These are phyloP conservation scores for Diadegma fenestrale DNA, from an alignment of 2,888 invertebrate genomes.

Conservation along the genomic window DNA sequence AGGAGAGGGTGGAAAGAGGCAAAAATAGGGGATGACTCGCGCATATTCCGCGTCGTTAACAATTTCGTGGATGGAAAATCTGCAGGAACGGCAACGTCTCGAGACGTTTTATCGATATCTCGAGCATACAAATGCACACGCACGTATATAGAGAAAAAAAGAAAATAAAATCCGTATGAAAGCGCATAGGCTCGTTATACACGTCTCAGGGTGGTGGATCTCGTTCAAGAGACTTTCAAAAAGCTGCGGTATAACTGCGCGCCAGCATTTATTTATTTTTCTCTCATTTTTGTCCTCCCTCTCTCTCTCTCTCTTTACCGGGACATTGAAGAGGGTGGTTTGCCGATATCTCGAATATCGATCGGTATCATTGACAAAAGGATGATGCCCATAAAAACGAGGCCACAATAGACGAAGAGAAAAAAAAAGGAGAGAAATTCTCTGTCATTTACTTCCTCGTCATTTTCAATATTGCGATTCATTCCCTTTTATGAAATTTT, in stretches of 20 bases:
- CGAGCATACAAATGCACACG: conserved; percentile 18
- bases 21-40: conserved; percentile 29
- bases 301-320: not conserved
- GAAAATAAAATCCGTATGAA: conserved; percentile 3
- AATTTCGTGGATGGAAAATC: conserved; percentile 64
- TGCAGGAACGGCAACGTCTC: conserved; percentile 58
- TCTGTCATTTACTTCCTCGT: not conserved
- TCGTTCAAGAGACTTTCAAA: conserved; percentile 30
- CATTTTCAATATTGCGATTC: conserved; percentile 23
- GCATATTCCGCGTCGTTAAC: conserved; percentile 59
- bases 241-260: conserved; percentile 7
- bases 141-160: not conserved
- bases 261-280: conserved; percentile 10
- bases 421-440: not conserved
- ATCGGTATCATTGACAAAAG: conserved; percentile 37
- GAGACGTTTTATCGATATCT: conserved; percentile 54
- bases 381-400: not conserved
- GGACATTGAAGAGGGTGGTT: conserved; percentile 35
- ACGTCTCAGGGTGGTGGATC: conserved; percentile 38
- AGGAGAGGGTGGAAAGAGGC: not conserved
- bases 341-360: conserved; percentile 56
- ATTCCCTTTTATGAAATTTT: not conserved
- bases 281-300: not conserved
- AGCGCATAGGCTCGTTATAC: conserved; percentile 60
- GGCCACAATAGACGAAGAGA: not conserved